These are phyloP conservation scores for Agrochola circellaris DNA, from an alignment of 2,888 invertebrate species.

Conservation along the genomic window DNA sequence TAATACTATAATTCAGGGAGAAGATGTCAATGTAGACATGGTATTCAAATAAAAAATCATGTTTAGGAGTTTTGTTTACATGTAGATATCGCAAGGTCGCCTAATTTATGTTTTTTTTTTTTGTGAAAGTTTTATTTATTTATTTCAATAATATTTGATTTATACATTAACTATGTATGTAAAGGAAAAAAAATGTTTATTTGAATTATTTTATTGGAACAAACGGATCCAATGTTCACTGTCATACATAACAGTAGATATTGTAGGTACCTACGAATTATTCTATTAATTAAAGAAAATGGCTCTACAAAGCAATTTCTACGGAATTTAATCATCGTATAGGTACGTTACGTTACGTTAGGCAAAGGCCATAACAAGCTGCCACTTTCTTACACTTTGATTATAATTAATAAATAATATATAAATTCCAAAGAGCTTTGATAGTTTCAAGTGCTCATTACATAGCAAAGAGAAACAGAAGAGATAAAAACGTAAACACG, in stretches of 20 bases:
- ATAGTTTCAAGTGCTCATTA: slow-evolving; percentile 16
- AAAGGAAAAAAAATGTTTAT: background rate
- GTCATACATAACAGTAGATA: background rate
- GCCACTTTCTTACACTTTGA: background rate
- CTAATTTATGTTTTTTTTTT: background rate
- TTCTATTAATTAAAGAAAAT: background rate
- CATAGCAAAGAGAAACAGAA: background rate
- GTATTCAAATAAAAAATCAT: background rate
- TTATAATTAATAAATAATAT: slow-evolving; percentile 3
- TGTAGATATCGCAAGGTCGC: background rate
- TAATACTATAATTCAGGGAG: slow-evolving; percentile 17
- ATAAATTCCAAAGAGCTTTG: slow-evolving; percentile 14
- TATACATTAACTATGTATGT: too few species aligned
- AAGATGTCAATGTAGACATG: slow-evolving; percentile 14
- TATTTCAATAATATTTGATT: too few species aligned
- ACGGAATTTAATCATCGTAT: background rate
- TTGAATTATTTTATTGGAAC: background rate
- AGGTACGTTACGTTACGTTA: background rate
- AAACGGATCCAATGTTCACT: background rate
- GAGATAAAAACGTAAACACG: slow-evolving; percentile 25
- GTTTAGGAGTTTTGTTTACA: slow-evolving; percentile 12
- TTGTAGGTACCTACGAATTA: background rate
- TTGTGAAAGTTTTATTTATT: too few species aligned
- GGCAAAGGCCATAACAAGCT: background rate
- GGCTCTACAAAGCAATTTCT: background rate